Base-by-base conservation (phyloP, 2,888 invertebrate species). In the Pollenia labialis region DNA sequence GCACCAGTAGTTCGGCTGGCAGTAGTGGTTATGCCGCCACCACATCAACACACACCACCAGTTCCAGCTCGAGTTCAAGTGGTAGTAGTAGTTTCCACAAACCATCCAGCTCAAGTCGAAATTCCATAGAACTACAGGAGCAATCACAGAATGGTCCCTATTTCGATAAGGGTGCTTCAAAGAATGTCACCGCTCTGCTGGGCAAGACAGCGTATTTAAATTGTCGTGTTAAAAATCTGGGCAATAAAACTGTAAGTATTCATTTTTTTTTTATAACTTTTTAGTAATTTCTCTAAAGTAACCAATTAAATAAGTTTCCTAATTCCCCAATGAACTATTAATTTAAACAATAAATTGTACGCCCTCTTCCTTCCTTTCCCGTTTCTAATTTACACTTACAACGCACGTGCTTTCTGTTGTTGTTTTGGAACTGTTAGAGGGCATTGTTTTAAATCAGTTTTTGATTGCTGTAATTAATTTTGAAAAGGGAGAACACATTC, bases 171-270 rank as follows among this genome's bases (percentile, higher is more conserved):
- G 94, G 95, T 80, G 95, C 95, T 50, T 96, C 96, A 66, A 96
- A 96, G 93, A 96, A 96, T 93, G 94, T 95, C 88, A 98, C 98
- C 44, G 97, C 97, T 0, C 94, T 98, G 68, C 94, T 97, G 81
- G 97, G 98, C 89, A 97, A 98, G 93, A 98, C 97, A 52, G 97
- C 98, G 69, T 97, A 97, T 92, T 94, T 98, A 89, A 97, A 96
- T 92, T 98, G 98, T 94, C 95, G 97, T 87, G 97, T 98, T 88
- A 97, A 97, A 94, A 97, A 97, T 94, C 94, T 98, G 92, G 97
- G 97, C 89, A 98, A 98, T 94, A 97, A 97, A 94, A 97, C 98
- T 94, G 97, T 98, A 91, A 96, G 96, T 95, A 68, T 44, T 12
- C 3, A n/a, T 71, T 82, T 58, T 74, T 18, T 12, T 44, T 4